phyloP scores from a whole-genome alignment of 2,888 invertebrate species.

The Pristionchus arcanus region DNA sequence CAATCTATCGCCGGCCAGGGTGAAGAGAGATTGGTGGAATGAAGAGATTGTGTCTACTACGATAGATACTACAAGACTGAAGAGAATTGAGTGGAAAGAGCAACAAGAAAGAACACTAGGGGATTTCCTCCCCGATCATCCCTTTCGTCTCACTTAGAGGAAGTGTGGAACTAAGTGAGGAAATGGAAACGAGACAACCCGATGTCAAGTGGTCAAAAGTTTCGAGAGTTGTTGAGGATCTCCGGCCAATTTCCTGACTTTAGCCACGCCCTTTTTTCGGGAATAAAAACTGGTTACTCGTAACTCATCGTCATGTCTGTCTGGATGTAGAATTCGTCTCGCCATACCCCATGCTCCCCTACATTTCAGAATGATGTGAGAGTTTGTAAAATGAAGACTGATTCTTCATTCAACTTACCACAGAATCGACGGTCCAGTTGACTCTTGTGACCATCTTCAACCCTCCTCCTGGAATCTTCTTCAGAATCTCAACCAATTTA shows the following conservation, averaged over 20 bases:
- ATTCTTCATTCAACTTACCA: background rate
- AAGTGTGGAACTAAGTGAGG: slow-evolving; percentile 27
- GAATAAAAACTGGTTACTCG: background rate
- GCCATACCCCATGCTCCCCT: background rate
- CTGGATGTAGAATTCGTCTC: background rate
- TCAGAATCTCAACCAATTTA: background rate
- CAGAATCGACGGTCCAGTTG: background rate
- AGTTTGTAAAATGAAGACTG: background rate
- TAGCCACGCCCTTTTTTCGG: background rate
- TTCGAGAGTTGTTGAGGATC: slow-evolving; percentile 18
- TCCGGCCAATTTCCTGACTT: background rate
- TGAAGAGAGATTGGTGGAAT: too few species aligned
- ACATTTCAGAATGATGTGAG: background rate
- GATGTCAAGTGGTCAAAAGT: background rate
- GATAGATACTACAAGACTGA: background rate
- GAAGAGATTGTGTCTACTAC: too few species aligned
- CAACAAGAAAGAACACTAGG: background rate
- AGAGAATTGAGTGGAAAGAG: background rate
- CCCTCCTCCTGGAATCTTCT: background rate
- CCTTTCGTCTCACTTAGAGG: background rate
- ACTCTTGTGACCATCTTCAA: background rate
- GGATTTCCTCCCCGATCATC: background rate
- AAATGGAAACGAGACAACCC: background rate
- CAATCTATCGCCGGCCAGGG: too few species aligned
- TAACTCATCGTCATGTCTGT: background rate